Evolutionary conservation across 2,113 vertebrate genomes (phyloP), one percentile per base, ranked within the genome.

Genomic region (Bubo scandiacus): DNA sequence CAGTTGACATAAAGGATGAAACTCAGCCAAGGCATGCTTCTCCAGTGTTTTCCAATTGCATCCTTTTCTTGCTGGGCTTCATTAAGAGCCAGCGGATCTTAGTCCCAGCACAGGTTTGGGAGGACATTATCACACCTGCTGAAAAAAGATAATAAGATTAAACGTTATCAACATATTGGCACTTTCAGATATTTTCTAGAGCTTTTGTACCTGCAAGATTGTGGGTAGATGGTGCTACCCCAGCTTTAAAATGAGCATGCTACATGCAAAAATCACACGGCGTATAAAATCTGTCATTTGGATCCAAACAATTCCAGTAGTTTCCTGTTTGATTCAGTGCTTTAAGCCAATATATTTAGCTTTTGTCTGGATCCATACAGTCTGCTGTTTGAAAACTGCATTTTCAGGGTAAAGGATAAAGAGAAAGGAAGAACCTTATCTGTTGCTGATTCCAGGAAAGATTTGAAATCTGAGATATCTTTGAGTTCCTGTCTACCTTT

Each of bases 401-500:
- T 42, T 78, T 91, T 86, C 61, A 51, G 10, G 6, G 12, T 67
- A 88, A 65, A 90, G 16, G 57, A 38, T 71, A 25, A 79, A 88
- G 58, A 81, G 43, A 67, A 82, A 80, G 15, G 57, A 49, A 78
- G 68, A 67, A 21, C 25, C 13, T 79, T 92, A 82, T 88, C 47
- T 89, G 49, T 23, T 78, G 36, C 29, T 61, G 22, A 66, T 82
- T 79, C 88, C 67, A 94, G 42, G 57, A 91, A 96, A 75, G 49
- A 84, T 72, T 71, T 58, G 79, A 88, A 84, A 86, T 63, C 29
- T 61, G 59, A 65, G 20, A 72, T 84, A 23, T 52, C 73, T 88
- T 74, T 84, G 25, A 86, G 43, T 78, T 96, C 67, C 23, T 92
- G 43, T 83, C 87, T 92, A 88, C 89, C 78, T 92, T 95, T 89